These are phyloP conservation scores for Umimayanthus kanabou DNA, from an alignment of 92 coral and sea anemone genomes.

Conservation along the genomic window DNA sequence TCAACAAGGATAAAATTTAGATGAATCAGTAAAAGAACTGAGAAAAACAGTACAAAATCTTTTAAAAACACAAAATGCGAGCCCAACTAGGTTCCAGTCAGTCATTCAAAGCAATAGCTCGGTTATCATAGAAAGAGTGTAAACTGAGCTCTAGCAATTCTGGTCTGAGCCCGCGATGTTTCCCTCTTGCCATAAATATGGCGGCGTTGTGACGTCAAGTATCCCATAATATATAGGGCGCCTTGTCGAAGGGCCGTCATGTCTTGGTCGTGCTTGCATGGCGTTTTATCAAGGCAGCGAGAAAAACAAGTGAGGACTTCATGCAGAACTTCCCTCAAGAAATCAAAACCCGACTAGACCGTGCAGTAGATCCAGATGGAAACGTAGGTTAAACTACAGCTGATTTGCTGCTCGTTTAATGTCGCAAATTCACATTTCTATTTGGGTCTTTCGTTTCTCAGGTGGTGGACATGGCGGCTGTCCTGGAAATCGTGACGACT, in stretches of 20 bases:
- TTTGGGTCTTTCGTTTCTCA: conserved; percentile 57
- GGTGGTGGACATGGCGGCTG: conserved; percentile 99
- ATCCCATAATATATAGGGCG: conserved; percentile 94
- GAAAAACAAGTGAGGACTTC: conserved; percentile 74
- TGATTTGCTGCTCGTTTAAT: background rate
- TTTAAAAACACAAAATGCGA: no score
- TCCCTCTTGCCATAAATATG: conserved; percentile 61
- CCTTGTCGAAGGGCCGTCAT: conserved; percentile 93
- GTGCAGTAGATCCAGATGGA: conserved; percentile 99
- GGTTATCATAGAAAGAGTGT: background rate
- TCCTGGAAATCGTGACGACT: conserved; percentile 93
- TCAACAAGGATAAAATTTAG: no score
- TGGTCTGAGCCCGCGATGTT: conserved; percentile 89
- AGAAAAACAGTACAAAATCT: no score
- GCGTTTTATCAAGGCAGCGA: conserved; percentile 86
- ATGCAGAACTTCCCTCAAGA: conserved; percentile 99
- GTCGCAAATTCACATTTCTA: conserved; percentile 53
- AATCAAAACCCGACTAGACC: conserved; percentile 99
- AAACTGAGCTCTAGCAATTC: background rate
- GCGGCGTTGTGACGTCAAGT: conserved; percentile 98
- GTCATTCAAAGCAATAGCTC: background rate
- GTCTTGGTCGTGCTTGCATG: conserved; percentile 99
- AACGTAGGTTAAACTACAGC: conserved; percentile 77
- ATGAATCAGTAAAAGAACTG: no score
- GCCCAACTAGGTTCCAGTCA: background rate